These are phyloP conservation scores for Eunapius fragilis DNA, from an alignment of 37 sponge, comb jelly and placozoan species.

Conservation along the genomic window DNA sequence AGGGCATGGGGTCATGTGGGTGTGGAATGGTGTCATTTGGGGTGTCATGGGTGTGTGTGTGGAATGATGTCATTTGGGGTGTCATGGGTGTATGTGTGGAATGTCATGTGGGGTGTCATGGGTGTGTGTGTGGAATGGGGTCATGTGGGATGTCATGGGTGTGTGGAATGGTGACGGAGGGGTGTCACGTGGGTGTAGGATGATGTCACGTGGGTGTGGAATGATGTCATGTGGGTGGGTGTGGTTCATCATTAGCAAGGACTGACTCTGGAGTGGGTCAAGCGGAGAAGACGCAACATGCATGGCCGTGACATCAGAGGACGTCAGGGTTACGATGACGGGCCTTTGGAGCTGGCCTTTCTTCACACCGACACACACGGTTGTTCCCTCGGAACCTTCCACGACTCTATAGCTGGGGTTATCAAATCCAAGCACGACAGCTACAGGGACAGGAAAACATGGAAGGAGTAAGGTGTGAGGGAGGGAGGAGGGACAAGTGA, in stretches of 20 bases:
- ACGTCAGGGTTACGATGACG: background rate
- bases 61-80: too few relatives aligned
- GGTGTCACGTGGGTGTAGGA: background rate
- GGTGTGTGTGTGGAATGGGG: too few relatives aligned
- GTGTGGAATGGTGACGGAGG: too few relatives aligned
- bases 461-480: background rate
- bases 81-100: too few relatives aligned
- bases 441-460: too few relatives aligned
- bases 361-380: constrained; percentile 2
- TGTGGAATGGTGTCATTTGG: too few relatives aligned
- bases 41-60: too few relatives aligned
- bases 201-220: background rate
- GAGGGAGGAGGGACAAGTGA: too few relatives aligned
- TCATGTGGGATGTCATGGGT: too few relatives aligned
- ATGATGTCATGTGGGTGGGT: background rate
- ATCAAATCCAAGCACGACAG: constrained; percentile 5
- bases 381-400: constrained; percentile 15
- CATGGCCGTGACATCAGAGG: background rate
- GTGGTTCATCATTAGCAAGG: background rate
- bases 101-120: too few relatives aligned
- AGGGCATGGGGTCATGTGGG: too few relatives aligned
- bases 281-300: background rate
- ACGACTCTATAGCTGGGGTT: background rate
- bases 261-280: background rate
- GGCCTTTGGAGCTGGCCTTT: background rate